These are phyloP conservation scores for Amblyopsis rosae DNA, from an alignment of 2,113 vertebrate genomes.

Conservation along the genomic window DNA sequence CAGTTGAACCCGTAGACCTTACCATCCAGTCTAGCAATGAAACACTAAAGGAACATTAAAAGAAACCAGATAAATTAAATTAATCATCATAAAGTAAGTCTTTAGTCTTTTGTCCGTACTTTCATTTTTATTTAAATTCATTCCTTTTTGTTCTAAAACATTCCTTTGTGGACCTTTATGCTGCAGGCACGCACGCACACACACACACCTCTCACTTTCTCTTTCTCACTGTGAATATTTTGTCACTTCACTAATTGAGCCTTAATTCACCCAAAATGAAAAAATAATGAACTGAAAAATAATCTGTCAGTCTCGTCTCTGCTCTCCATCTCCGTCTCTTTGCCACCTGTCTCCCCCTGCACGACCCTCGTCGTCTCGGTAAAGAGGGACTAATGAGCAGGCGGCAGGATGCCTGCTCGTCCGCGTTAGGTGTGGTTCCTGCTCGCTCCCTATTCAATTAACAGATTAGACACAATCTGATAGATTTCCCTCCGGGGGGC, in stretches of 20 bases:
- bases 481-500: not conserved
- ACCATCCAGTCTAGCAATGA: no score
- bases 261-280: slow-evolving; percentile 1
- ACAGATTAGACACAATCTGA: not conserved
- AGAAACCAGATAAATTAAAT: no score
- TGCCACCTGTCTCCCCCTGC: not conserved
- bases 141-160: no score
- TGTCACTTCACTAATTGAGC: not conserved
- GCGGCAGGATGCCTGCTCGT: not conserved
- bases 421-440: not conserved
- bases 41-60: no score
- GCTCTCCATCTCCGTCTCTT: not conserved
- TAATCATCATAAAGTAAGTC: no score
- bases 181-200: no score
- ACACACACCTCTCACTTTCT: not conserved
- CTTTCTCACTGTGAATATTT: not conserved
- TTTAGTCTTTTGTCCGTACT: no score
- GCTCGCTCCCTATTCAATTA: not conserved
- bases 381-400: not conserved
- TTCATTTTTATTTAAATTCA: no score
- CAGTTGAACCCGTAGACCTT: no score
- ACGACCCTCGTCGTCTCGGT: not conserved
- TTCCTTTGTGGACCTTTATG: no score
- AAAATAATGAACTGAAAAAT: not conserved
- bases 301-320: not conserved